Evolutionary conservation across 2,888 invertebrate genomes (phyloP), one percentile per base, ranked within the genome.

Genomic region (Cybosia mesomella): DNA sequence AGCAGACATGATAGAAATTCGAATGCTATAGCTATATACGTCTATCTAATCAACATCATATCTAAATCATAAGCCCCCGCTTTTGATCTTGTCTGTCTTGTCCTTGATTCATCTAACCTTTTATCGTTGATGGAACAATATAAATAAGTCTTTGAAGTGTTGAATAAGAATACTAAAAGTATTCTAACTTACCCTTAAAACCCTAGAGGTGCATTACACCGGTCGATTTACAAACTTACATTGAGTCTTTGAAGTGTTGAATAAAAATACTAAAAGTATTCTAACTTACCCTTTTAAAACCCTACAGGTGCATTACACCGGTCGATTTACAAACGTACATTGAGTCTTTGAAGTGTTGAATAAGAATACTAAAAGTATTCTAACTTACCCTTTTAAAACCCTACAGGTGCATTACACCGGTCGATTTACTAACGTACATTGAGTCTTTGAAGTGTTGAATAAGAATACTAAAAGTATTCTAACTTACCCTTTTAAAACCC

Each of bases 31-130:
- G 21, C n/a, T 28, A 21, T 62, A 28, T 61, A 28, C 15, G 15
- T 13, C 28, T 62, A 62, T 62, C 62, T 62, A 62, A 62, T 62
- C 62, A 53, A 53, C 11, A 62, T 53, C 53, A 53, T 62, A 62
- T 53, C 62, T 62, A 32, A 62, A 53, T 53, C 53, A 34, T 53
- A 49, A 21, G 53, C 49, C 61, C n/a, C 28, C 49, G 49, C 61
- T 49, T 58, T 49, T 61, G 49, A 32, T 32, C 53, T 53, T 43
- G 43, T 18, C 43, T 18, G 8, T 24, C 22, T 53, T 61, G 28
- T n/a, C 28, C 32, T 53, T 61, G 61, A 8, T 21, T 8, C 18
- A 1, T 43, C 39, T 39, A 39, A 24, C 9, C 18, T 22, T 22
- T 55, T 24, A 2, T 55, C 8, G 8, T 49, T 18, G 15, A 5